Percentiles rank a stretch among this genome's conserved stretches.
Conservation (phyloP, 2,797 vertebrate species). For the Manis pentadactyla region DNA sequence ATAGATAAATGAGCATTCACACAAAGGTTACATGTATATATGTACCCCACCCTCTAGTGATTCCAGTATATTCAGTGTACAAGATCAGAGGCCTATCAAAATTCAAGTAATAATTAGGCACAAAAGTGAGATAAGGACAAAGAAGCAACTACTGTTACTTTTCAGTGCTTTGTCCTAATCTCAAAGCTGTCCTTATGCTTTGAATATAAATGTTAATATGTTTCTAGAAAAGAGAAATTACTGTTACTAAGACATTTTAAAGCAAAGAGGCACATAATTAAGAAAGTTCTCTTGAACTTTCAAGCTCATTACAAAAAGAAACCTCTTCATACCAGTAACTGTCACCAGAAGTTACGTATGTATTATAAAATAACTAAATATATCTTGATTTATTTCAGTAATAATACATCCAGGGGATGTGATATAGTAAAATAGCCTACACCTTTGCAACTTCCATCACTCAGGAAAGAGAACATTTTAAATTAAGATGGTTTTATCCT, state of each 20-base stretch:
- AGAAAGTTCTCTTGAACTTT: slow-evolving; percentile 60
- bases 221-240: slow-evolving; percentile 69
- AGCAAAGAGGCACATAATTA: slow-evolving; percentile 57
- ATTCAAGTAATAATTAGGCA: slow-evolving; percentile 51
- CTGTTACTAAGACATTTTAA: slow-evolving; percentile 59
- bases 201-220: slow-evolving; percentile 65
- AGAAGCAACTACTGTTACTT: slow-evolving; percentile 67
- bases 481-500: slow-evolving; percentile 77
- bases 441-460: slow-evolving; percentile 75
- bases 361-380: slow-evolving; percentile 76
- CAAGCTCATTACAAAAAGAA: slow-evolving; percentile 71
- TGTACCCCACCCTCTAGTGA: neutral
- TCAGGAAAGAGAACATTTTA: slow-evolving; percentile 67
- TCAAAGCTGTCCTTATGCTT: slow-evolving; percentile 32
- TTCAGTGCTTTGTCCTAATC: slow-evolving; percentile 32
- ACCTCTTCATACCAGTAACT: slow-evolving; percentile 38
- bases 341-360: slow-evolving; percentile 66
- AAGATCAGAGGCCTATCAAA: slow-evolving; percentile 2
- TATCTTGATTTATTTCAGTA: slow-evolving; percentile 81
- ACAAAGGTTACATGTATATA: neutral
- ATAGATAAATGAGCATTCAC: neutral
- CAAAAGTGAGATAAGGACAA: neutral
- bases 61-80: neutral
- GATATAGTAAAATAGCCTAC: slow-evolving; percentile 47
- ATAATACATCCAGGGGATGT: slow-evolving; percentile 69